A percentile compares a stretch with the other conserved stretches of the same genome.
Evolutionary conservation across 2,113 vertebrate genomes (phyloP).

Genomic region (Ictidomys tridecemlineatus): DNA sequence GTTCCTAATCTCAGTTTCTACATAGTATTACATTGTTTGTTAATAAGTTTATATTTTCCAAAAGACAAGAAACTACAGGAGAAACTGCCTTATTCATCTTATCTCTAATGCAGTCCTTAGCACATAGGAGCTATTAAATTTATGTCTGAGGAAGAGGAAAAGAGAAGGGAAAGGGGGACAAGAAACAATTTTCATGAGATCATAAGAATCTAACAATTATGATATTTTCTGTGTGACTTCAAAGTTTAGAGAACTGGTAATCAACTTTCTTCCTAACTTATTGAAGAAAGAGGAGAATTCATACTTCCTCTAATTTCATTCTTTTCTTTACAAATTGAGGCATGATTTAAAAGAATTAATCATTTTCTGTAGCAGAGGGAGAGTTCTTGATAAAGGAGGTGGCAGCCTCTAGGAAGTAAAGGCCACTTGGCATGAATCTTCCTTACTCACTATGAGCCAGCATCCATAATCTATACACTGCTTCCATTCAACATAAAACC

Average conservation of each 20-base stretch:
- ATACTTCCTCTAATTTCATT: constrained; percentile 38
- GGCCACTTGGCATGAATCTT: constrained; percentile 20
- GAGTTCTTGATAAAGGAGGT: constrained; percentile 23
- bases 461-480: background rate
- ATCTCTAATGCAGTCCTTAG: background rate
- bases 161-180: background rate
- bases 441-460: constrained; percentile 18
- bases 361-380: constrained; percentile 51
- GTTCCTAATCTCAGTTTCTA: background rate
- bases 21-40: background rate
- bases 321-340: background rate
- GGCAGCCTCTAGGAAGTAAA: constrained; percentile 43
- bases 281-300: constrained; percentile 25
- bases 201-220: background rate
- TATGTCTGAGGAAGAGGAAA: constrained; percentile 3
- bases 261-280: background rate
- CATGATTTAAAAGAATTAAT: constrained; percentile 67
- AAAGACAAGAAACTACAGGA: background rate
- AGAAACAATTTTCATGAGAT: constrained; percentile 24
- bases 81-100: background rate
- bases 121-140: background rate
- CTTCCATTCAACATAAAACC: background rate
- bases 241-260: constrained; percentile 27
- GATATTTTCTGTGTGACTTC: constrained; percentile 42
- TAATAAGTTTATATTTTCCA: background rate